phyloP scores from a whole-genome alignment of 2,113 vertebrate genomes.

The Nycticryphes semicollaris region DNA sequence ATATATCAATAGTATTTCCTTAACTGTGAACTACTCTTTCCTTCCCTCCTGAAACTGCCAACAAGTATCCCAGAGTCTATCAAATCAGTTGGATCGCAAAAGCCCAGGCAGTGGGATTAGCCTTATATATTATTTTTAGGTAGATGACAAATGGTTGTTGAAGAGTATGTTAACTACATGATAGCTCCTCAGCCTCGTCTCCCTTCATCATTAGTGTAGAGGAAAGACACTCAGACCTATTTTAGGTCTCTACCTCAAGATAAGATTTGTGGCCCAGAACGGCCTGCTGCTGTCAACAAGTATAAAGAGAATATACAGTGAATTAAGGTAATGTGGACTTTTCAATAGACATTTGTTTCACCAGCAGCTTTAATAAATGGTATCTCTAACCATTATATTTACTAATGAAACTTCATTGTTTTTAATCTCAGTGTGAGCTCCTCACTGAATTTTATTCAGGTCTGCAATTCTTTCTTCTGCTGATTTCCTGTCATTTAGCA shows the following conservation, averaged over 20 bases:
- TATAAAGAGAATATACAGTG: neutral
- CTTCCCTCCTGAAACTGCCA: neutral
- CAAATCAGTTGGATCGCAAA: neutral
- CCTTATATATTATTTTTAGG: neutral
- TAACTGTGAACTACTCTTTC: neutral
- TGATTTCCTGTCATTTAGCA: neutral
- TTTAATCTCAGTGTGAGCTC: neutral
- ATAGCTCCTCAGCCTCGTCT: neutral
- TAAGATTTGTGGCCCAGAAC: neutral
- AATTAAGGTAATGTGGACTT: neutral
- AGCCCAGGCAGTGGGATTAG: neutral
- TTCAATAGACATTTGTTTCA: neutral
- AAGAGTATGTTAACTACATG: neutral
- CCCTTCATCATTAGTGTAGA: neutral
- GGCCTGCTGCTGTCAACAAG: neutral
- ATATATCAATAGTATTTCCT: neutral
- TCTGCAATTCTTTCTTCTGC: neutral
- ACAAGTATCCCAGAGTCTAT: neutral
- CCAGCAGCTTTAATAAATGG: neutral
- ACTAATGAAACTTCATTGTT: neutral
- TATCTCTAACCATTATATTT: neutral
- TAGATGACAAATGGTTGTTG: neutral
- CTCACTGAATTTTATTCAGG: neutral
- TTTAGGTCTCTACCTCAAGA: neutral
- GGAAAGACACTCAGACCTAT: neutral